These are phyloP conservation scores for Aleiodes leptofemur DNA, from an alignment of 2,888 invertebrate species.

Conservation along the genomic window DNA sequence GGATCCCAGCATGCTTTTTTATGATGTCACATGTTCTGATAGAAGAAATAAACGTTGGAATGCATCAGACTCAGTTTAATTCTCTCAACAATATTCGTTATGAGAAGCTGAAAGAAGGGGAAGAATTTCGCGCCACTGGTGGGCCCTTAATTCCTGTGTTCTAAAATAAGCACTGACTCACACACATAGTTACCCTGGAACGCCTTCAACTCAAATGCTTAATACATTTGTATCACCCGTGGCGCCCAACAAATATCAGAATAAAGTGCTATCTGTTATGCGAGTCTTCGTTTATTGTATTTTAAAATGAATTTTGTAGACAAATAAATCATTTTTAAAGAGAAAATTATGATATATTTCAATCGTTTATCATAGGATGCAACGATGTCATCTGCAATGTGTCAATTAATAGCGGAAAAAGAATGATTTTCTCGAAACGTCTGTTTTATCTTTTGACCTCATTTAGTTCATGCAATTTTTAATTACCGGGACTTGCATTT, in stretches of 20 bases:
- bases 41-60: not conserved
- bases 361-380: conserved; percentile 26
- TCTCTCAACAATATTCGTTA: conserved; percentile 8
- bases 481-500: not conserved
- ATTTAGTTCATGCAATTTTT: conserved; percentile 16
- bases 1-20: conserved; percentile 3
- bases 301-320: not conserved
- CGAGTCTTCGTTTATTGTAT: not conserved
- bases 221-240: conserved; percentile 54
- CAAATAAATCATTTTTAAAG: conserved; percentile 14
- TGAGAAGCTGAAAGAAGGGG: conserved; percentile 3
- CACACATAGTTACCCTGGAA: conserved; percentile 57
- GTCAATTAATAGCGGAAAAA: conserved; percentile 2
- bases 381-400: conserved; percentile 20
- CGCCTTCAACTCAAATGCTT: conserved; percentile 56
- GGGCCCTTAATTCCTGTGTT: conserved; percentile 59
- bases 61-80: conserved; percentile 37
- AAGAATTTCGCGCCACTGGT: conserved; percentile 39
- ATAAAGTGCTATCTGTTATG: conserved; percentile 25
- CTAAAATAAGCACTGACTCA: conserved; percentile 65
- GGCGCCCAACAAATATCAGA: conserved; percentile 30
- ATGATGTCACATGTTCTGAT: not conserved
- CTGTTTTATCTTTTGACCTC: conserved; percentile 24
- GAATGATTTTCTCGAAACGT: conserved; percentile 39
- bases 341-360: conserved; percentile 31